Base-by-base conservation (phyloP, 1,140 invertebrate species). In the Drosophila mojavensis region DNA sequence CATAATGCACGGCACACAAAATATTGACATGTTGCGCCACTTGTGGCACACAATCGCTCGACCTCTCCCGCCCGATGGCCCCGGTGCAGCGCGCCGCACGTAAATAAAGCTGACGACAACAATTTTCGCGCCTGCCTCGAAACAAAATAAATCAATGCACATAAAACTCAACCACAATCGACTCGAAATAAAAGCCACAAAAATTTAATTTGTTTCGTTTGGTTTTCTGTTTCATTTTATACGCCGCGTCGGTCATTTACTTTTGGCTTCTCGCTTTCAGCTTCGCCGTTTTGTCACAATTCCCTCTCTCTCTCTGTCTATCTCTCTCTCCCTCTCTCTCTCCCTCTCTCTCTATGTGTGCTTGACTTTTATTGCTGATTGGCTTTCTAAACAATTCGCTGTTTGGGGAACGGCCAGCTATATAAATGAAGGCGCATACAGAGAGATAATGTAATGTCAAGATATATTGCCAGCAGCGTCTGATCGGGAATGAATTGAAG, bases 321-420 rank as follows among this genome's bases (percentile, higher is more conserved):
- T 24, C 33, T 9, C 7, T 33, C 6, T 33, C 0, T 50, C 43
- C 82, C 74, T 9, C 33, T 9, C 7, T 10, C 0, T 33, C 6
- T 50, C 43, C 82, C 74, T 9, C 33, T 9, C 33, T 33, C 6
- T 10, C 6, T 50, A 36, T 51, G 67, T 26, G 24, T 59, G 58
- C 51, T 66, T 74, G 73, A 53, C 48, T 61, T 60, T 62, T 60
- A 75, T 78, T 85, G 76, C 79, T 65, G 56, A 85, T 82, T 79
- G 75, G 82, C 75, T 85, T 85, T 85, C 82, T 76, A 85, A 88
- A 56, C 83, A 86, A 76, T 65, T 50, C 51, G 53, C 47, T 45
- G 6, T 59, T 33, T 64, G 24, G 43, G 48, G 61, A 36, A 36
- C 66, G 43, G 10, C 17, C 33, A 24, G 33, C 48, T 6, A 20